Conservation (phyloP, 2,113 vertebrate genomes). For the Camelus bactrianus region DNA sequence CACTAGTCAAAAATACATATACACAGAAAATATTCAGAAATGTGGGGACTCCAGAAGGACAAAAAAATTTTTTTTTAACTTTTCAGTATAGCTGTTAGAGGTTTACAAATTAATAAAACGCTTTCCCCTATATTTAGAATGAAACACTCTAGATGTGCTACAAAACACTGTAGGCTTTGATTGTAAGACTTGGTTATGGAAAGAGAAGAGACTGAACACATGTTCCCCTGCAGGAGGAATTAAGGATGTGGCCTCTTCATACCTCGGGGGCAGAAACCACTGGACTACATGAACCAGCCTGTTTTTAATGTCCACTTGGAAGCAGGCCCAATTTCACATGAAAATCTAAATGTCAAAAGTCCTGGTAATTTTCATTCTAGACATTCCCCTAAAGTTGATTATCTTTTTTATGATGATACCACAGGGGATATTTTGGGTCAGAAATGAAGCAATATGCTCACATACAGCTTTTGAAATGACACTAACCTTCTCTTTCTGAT, state of each 20-base stretch:
- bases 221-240: background rate
- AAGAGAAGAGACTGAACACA: background rate
- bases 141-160: background rate
- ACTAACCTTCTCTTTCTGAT: background rate
- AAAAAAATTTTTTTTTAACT: background rate
- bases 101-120: conserved; percentile 4
- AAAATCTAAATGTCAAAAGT: conserved; percentile 17
- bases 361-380: background rate
- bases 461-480: background rate
- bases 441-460: background rate
- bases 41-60: background rate
- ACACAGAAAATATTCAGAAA: background rate
- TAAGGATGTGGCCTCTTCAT: background rate
- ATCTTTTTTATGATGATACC: background rate
- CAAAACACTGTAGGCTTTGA: background rate
- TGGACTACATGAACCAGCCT: background rate
- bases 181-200: background rate
- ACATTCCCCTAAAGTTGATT: background rate
- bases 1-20: background rate
- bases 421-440: background rate
- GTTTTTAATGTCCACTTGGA: conserved; percentile 5
- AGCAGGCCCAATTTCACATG: background rate
- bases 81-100: background rate
- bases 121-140: background rate
- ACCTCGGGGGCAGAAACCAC: background rate